Base-by-base conservation (phyloP, 2,797 vertebrate species). In the Tragopan temminckii region DNA sequence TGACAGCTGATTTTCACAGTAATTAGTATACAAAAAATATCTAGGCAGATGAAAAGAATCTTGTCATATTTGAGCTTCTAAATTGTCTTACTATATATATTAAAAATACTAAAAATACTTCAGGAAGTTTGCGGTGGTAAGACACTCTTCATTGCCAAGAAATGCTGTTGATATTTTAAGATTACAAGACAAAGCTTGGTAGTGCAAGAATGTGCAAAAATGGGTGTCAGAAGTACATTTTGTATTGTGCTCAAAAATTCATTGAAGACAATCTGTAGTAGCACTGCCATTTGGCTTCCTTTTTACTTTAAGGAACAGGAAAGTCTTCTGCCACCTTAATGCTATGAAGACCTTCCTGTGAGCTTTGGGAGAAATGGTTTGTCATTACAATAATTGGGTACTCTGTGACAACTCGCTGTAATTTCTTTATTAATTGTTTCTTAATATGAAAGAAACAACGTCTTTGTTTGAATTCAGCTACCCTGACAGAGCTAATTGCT, bases 341-440 rank as follows among this genome's bases (percentile, higher is more conserved):
- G 36, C 70, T 96, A 87, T 80, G 82, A 88, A 96, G 90, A 45
- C 33, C 72, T 96, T 96, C 90, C 81, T 85, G 55, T 77, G 89
- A 93, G 89, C 57, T 94, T 95, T 93, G 59, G 75, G 94, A 88
- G 80, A 94, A 97, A 86, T 4, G 29, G 35, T 59, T 91, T 94
- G 79, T 94, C 96, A 92, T 95, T 94, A 46, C 68, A 66, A 76
- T 97, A 97, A 97, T 93, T 97, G 94, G 90, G 76, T 95, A 91
- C 75, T 91, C 92, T 59, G 1, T 96, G 96, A 96, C 95, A 97
- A 95, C 87, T 95, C 76, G 46, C 68, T 93, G 19, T 95, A 92
- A 96, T 95, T 97, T 97, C 88, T 96, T 97, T 96, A 97, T 97
- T 97, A 97, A 95, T 95, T 96, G 72, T 95, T 97, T 85, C 90